Conservation (phyloP, 2,113 vertebrate genomes). For the Lasiurus borealis region DNA sequence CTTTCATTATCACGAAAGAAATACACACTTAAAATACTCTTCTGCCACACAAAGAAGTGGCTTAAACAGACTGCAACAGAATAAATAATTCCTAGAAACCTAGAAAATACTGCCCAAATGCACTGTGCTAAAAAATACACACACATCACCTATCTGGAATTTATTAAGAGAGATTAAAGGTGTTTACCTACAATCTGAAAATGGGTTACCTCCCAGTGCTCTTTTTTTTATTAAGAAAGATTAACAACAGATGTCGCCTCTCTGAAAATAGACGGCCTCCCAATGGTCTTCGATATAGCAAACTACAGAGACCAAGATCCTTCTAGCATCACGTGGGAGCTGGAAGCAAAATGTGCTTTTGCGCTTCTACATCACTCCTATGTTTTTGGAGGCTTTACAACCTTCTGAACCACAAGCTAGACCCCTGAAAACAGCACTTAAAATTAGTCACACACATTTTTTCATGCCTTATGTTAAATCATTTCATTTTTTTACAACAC, state of each 20-base stretch:
- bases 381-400: not conserved
- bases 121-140: not conserved
- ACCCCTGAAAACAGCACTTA: not conserved
- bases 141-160: not conserved
- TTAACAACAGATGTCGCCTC: not conserved
- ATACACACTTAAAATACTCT: not conserved
- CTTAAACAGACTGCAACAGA: not conserved
- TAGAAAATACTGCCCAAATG: not conserved
- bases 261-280: not conserved
- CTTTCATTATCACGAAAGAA: constrained; percentile 9
- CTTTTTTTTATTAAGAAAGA: constrained; percentile 4
- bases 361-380: not conserved
- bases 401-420: too few species aligned
- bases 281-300: not conserved
- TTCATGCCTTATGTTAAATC: not conserved
- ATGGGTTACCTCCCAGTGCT: not conserved
- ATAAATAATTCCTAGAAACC: not conserved
- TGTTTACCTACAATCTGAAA: not conserved
- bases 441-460: not conserved
- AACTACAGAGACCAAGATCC: not conserved
- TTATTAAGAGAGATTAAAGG: not conserved
- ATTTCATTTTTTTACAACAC: not conserved
- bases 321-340: not conserved
- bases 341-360: not conserved
- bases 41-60: not conserved